Base-by-base conservation (phyloP, 2,888 invertebrate genomes). In the Fabriciana adippe region DNA sequence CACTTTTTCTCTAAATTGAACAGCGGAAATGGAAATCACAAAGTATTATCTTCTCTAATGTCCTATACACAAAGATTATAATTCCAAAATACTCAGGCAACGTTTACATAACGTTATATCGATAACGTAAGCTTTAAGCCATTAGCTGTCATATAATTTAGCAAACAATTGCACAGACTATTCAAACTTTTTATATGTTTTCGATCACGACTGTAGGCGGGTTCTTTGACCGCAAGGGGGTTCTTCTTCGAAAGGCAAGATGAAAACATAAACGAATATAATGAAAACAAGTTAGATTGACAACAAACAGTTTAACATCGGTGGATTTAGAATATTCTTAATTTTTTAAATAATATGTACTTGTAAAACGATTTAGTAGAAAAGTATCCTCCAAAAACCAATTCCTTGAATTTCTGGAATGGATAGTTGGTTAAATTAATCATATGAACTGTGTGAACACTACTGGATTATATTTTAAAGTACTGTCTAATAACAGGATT, bases 71-170 rank as follows among this genome's bases (percentile, higher is more conserved):
- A 71, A 47, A 68, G 56, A 53, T 67, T 56, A 72, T 26, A 65
- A 65, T 75, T 26, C 64, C 57, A 53, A 41, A 14, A 16, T 61
- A 66, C 31, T 15, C 60, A 71, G 72, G 70, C 74, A 73, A 74
- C 70, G 57, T 73, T 76, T 78, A 78, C 72, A 73, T 76, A 79
- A 78, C 72, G 65, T 69, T 69, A 74, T 71, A 78, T 75, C 70
- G 72, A 74, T 73, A 69, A 67, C 59, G 64, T 62, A 64, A 68
- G 67, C 65, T 72, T 70, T 15, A 68, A 63, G 63, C 66, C 64
- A 72, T 66, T 55, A 70, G 67, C 57, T 74, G 74, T 72, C 73
- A 69, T 53, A 70, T 71, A 65, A 70, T 65, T 69, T 55, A 67
- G 67, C 67, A 68, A 72, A 72, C 70, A 70, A 68, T 70, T 54